phyloP scores from a whole-genome alignment of 1,140 invertebrate species.

The Drosophila kanapiae region DNA sequence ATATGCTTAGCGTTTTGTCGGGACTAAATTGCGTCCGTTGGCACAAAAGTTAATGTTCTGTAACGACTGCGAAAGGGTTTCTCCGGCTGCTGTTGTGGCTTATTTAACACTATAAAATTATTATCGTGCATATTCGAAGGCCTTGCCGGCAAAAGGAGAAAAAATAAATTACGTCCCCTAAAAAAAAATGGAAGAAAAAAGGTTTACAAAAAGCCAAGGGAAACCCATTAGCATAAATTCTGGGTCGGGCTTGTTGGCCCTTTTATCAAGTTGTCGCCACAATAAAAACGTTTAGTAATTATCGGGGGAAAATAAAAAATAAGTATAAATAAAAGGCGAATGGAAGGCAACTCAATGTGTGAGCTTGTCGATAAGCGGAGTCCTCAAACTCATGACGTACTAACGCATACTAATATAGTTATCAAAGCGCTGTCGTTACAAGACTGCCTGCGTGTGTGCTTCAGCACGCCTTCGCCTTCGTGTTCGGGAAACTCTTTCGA shows the following conservation, averaged over 20 bases:
- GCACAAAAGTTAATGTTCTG: conserved; percentile 76
- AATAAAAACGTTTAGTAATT: conserved; percentile 81
- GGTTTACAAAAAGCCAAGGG: conserved; percentile 8
- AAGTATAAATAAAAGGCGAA: conserved; percentile 44
- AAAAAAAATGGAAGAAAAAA: neutral
- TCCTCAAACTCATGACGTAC: conserved; percentile 14
- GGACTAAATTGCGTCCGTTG: conserved; percentile 55
- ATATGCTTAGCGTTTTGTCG: conserved; percentile 66
- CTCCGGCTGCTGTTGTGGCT: conserved; percentile 34
- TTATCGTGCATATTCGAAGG: conserved; percentile 71
- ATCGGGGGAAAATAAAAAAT: conserved; percentile 45
- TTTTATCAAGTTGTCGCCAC: conserved; percentile 72
- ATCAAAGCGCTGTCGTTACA: conserved; percentile 57
- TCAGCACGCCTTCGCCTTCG: conserved; percentile 65
- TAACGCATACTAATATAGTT: conserved; percentile 63
- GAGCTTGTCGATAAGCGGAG: conserved; percentile 56
- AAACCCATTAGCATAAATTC: conserved; percentile 73
- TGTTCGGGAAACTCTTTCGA: conserved; percentile 65
- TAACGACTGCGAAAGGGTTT: conserved; percentile 71
- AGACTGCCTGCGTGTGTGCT: conserved; percentile 19
- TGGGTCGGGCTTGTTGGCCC: conserved; percentile 16
- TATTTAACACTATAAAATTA: conserved; percentile 83
- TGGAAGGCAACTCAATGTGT: conserved; percentile 46
- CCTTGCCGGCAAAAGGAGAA: conserved; percentile 35
- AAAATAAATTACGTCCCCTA: conserved; percentile 34